Base-by-base conservation (phyloP, 2,113 vertebrate genomes). In the Haemorhous mexicanus region DNA sequence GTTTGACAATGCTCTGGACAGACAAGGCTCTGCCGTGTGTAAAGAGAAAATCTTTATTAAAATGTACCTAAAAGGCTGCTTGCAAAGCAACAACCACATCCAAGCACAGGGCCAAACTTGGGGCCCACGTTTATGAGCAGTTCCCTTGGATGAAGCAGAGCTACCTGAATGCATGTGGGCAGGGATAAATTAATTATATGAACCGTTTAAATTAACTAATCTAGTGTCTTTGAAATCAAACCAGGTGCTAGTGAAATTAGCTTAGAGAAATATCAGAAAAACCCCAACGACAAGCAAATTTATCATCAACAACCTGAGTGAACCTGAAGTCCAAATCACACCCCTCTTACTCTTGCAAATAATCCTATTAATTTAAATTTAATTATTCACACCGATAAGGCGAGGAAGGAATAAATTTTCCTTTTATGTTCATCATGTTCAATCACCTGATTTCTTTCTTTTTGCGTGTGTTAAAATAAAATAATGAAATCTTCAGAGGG, bases 21-120 rank as follows among this genome's bases (percentile, higher is more conserved):
- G 87, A 70, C 75, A 84, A 56, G 67, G 61, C 68, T 96, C 93
- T 28, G 88, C 41, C 0, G 9, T 35, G 68, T 18, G 21, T 63
- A 84, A 96, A 90, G 76, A 89, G 61, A 84, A 96, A 96, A 89
- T 90, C 94, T 96, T 94, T 90, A 93, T 95, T 90, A 82, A 61
- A 61, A 66, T 84, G 28, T 11, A 86, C 41, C 77, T 92, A 91
- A 95, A 90, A 90, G 73, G 22, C 75, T 89, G 17, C 28, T 81
- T 58, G 46, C 52, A 72, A 81, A 90, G 69, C 79, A 56, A 9
- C 72, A 67, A 22, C 32, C 20, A 18, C 66, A 58, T 68, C 77
- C 58, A 89, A 93, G 46, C 44, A 49, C 8, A 1, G 58, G 76
- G 76, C 28, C 76, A 88, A 64, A 72, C 32, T 39, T 41, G 72